Conservation (phyloP, 2,888 invertebrate species). For the Ichneumoninae sp. region DNA sequence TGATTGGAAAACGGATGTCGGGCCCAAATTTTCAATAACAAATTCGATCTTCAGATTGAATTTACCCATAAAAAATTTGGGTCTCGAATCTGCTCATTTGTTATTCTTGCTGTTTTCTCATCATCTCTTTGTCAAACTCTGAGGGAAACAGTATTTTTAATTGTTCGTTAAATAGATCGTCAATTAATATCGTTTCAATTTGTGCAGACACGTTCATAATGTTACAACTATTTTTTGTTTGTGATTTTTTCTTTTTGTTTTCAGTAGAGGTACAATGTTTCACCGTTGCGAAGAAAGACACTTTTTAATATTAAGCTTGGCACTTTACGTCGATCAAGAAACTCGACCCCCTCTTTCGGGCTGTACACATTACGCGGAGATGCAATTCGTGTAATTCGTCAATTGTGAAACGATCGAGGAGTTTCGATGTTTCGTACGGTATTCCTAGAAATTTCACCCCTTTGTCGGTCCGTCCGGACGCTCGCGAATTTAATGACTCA, state of each 20-base stretch:
- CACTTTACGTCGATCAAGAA: constrained; percentile 69
- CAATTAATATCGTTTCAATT: constrained; percentile 45
- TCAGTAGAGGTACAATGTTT: constrained; percentile 68
- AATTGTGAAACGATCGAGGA: constrained; percentile 34
- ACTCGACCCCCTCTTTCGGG: not conserved
- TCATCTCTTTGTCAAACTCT: constrained; percentile 23
- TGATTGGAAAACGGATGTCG: not conserved
- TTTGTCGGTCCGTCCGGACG: not conserved
- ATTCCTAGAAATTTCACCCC: not conserved
- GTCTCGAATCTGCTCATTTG: not conserved
- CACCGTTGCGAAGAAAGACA: constrained; percentile 72
- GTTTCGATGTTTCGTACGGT: constrained; percentile 43
- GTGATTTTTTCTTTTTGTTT: constrained; percentile 27
- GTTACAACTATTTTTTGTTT: constrained; percentile 30
- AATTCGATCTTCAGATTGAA: not conserved
- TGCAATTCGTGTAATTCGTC: constrained; percentile 15
- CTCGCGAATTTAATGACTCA: constrained; percentile 20
- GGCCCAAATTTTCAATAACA: constrained; percentile 1
- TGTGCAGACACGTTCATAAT: constrained; percentile 44
- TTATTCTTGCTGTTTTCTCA: constrained; percentile 7
- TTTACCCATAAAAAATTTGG: not conserved
- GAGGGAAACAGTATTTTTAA: constrained; percentile 16
- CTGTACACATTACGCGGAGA: constrained; percentile 16
- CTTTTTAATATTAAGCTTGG: constrained; percentile 73
- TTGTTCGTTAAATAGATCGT: constrained; percentile 57